These are phyloP conservation scores for Oreortyx pictus DNA, from an alignment of 2,797 vertebrate species.

Conservation along the genomic window DNA sequence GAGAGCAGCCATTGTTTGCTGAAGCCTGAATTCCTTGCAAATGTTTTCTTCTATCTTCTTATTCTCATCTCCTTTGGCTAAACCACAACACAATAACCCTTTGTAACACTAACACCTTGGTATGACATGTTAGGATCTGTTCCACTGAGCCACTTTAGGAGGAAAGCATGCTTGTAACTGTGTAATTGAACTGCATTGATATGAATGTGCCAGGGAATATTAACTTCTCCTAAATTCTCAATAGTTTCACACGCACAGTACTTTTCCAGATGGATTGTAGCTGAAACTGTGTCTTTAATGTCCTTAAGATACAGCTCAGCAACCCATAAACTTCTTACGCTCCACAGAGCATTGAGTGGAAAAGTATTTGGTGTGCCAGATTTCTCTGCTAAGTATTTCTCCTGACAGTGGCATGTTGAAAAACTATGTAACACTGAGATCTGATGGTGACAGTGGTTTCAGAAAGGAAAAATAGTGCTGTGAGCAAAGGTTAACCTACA, in stretches of 20 bases:
- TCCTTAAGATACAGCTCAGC: slow-evolving; percentile 53
- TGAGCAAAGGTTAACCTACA: slow-evolving; percentile 57
- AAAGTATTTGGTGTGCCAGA: slow-evolving; percentile 48
- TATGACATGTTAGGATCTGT: slow-evolving; percentile 31
- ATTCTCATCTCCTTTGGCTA: slow-evolving; percentile 36
- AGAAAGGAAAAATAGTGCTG: slow-evolving; percentile 15
- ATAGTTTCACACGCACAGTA: slow-evolving; percentile 28
- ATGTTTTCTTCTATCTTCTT: background rate
- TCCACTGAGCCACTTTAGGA: slow-evolving; percentile 28
- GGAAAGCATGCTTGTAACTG: slow-evolving; percentile 43
- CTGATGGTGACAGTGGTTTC: slow-evolving; percentile 38
- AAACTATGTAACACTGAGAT: slow-evolving; percentile 21
- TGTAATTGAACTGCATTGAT: slow-evolving; percentile 28
- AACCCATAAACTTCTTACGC: slow-evolving; percentile 43
- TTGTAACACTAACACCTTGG: slow-evolving; percentile 1
- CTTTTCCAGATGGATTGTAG: slow-evolving; percentile 62
- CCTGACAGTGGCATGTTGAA: slow-evolving; percentile 53
- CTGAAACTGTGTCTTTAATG: slow-evolving; percentile 61
- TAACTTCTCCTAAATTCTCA: slow-evolving; percentile 30
- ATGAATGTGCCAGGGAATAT: slow-evolving; percentile 14
- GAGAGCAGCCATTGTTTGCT: background rate
- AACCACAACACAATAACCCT: slow-evolving; percentile 16
- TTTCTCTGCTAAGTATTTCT: slow-evolving; percentile 61
- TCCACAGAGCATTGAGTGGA: slow-evolving; percentile 24
- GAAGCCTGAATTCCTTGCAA: background rate